Percentiles rank a stretch among this genome's conserved stretches.
phyloP scores from a whole-genome alignment of 2,797 vertebrate species.

The Manis pentadactyla region DNA sequence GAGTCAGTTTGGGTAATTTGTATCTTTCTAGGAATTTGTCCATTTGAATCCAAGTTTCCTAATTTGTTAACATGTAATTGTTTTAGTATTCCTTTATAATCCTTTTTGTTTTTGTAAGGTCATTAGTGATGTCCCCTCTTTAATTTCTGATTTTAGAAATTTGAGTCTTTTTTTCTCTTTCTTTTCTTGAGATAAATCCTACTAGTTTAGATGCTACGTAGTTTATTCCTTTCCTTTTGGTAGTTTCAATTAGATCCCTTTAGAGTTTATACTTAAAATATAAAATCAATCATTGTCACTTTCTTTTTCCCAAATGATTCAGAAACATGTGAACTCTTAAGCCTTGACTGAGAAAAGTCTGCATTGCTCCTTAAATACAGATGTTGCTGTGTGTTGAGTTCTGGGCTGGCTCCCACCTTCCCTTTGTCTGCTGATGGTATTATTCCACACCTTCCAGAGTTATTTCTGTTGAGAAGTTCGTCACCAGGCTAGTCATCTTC shows the following conservation, averaged over 20 bases:
- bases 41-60: background rate
- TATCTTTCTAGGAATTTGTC: background rate
- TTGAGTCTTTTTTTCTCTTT: background rate
- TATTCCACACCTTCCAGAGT: background rate
- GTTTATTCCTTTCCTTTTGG: background rate
- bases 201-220: background rate
- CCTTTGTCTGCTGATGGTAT: background rate
- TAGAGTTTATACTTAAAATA: background rate
- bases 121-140: background rate
- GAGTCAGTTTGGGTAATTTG: background rate
- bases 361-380: background rate
- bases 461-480: background rate
- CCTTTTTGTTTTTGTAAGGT: background rate
- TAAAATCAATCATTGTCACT: background rate
- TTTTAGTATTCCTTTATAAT: background rate
- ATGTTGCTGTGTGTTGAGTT: background rate
- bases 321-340: background rate
- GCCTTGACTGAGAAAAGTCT: background rate
- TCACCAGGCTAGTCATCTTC: background rate
- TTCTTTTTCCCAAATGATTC: background rate
- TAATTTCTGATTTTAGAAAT: background rate
- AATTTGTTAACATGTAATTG: background rate
- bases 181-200: background rate
- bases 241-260: background rate
- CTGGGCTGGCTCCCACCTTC: background rate